Base-by-base conservation (phyloP, 1,140 invertebrate genomes). In the Ptiloglossa arizonensis region DNA sequence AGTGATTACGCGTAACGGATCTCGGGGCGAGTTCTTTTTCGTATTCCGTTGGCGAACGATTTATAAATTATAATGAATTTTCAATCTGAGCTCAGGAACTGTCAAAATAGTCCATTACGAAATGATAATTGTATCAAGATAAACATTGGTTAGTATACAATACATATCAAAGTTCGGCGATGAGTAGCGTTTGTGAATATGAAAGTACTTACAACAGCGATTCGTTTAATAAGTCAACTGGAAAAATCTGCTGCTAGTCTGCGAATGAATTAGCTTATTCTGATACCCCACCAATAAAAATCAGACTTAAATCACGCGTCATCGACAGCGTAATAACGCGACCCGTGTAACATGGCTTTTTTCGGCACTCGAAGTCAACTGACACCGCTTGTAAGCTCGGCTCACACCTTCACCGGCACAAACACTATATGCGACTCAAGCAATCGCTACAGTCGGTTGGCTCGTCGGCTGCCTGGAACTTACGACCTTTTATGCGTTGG, bases 401-500 rank as follows among this genome's bases (percentile, higher is more conserved):
- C 52, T 44, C 46, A 48, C 41, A 69, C 73, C 64, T 75, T 75
- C 27, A 29, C 52, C 52, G 50, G 63, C 64, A 56, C 29, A 3
- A n/a, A 64, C 38, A 35, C 29, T 56, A 67, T 27, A 66, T n/a
- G 27, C 29, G 27, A 24, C 57, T n/a, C 73, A 64, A 64, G 73
- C 73, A 75, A 75, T 38, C 73, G 73, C 64, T 56, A 75, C 44
- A 69, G 64, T 48, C 5, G 17, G 32, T 52, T 9, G 59, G 11
- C 11, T 56, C 24, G 24, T 24, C 19, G 19, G 5, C 19, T 1
- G 46, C 2, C 46, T 67, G 52, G 57, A 27, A 74, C 44, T 67
- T 57, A 56, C 48, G 9, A 73, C 70, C 72, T 75, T 75, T 75
- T 69, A 75, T 69, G 73, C 64, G 63, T 22, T 4, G 73, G 8